Percentiles rank a stretch among this genome's conserved stretches.
Conservation (phyloP, 2,113 vertebrate genomes). For the Casuarius casuarius region DNA sequence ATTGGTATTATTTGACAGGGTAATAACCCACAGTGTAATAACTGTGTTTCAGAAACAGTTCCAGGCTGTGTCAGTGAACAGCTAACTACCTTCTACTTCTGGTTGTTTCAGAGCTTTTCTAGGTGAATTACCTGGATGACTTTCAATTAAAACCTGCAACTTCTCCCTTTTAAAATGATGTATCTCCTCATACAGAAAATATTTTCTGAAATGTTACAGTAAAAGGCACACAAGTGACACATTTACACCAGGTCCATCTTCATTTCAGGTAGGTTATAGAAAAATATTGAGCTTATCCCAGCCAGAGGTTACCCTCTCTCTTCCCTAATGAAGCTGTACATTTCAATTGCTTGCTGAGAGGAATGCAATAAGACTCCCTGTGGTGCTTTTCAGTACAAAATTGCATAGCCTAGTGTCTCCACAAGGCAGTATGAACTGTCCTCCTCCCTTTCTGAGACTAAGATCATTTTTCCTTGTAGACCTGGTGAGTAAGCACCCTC, state of each 20-base stretch:
- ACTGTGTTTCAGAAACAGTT: background rate
- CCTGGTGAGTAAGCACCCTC: background rate
- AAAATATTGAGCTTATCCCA: background rate
- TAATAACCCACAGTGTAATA: background rate
- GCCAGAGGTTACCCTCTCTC: background rate
- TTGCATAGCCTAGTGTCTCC: background rate
- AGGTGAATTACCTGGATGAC: background rate
- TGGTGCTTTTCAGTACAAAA: background rate
- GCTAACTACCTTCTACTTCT: background rate
- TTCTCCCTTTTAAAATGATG: background rate
- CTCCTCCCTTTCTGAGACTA: background rate
- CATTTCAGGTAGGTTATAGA: background rate
- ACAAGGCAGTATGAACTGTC: fast-evolving
- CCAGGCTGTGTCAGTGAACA: background rate
- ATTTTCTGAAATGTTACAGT: background rate
- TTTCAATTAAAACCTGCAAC: background rate
- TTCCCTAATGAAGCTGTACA: fast-evolving
- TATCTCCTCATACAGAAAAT: background rate
- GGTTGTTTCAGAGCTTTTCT: background rate
- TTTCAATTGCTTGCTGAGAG: fast-evolving
- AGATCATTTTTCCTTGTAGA: background rate
- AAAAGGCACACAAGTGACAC: background rate
- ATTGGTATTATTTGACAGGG: background rate
- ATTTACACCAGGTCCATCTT: background rate
- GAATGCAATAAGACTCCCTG: fast-evolving